These are phyloP conservation scores for Drosophila ercepeae DNA, from an alignment of 1,140 invertebrate species.

Conservation along the genomic window DNA sequence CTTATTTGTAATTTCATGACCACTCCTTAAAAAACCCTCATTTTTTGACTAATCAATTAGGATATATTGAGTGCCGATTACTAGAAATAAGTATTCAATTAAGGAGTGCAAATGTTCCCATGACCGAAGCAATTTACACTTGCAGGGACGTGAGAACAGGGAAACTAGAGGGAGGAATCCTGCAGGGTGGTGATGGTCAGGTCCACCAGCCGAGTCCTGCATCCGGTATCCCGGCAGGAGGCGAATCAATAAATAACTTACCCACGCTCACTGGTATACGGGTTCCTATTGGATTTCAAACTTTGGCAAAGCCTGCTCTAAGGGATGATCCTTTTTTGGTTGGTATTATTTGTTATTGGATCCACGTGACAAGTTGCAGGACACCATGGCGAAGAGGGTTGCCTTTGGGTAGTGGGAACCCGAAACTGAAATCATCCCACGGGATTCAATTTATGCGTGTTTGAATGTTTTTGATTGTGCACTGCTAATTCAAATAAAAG, in stretches of 20 bases:
- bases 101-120: constrained; percentile 65
- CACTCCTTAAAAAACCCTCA: not conserved
- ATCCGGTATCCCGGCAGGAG: constrained; percentile 14
- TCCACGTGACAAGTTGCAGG: constrained; percentile 78
- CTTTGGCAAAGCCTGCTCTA: constrained; percentile 15
- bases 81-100: constrained; percentile 58
- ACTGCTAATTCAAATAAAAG: constrained; percentile 80
- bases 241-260: constrained; percentile 69
- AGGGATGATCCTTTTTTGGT: constrained; percentile 63
- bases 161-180: constrained; percentile 1
- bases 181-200: constrained; percentile 1
- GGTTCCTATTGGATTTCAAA: constrained; percentile 34
- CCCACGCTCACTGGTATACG: constrained; percentile 48
- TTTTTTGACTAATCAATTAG: constrained; percentile 42
- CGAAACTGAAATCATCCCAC: constrained; percentile 73
- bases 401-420: constrained; percentile 52
- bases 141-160: constrained; percentile 57
- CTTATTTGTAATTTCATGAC: no score
- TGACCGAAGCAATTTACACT: constrained; percentile 72
- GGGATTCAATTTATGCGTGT: constrained; percentile 82
- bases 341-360: constrained; percentile 76
- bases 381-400: constrained; percentile 18
- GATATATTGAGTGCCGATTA: constrained; percentile 54
- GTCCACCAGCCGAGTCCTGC: constrained; percentile 5
- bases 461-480: constrained; percentile 82